Evolutionary conservation across 1,140 invertebrate species (phyloP).

Genomic region (Charaxes varanes): DNA sequence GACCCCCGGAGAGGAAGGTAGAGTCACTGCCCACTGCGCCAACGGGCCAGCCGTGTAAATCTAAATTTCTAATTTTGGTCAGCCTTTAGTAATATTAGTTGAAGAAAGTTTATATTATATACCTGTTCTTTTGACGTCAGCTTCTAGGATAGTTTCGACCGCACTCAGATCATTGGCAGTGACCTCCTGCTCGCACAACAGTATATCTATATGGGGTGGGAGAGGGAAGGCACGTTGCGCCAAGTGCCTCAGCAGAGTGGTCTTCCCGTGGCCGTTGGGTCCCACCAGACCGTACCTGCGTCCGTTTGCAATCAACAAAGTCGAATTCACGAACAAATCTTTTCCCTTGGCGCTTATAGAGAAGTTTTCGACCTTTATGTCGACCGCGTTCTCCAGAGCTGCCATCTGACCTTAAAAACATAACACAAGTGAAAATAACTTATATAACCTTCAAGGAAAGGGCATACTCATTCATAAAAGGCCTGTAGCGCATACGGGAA

Average conservation of each 20-base stretch:
- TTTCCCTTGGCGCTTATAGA: conserved; percentile 98
- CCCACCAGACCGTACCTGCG: conserved; percentile 98
- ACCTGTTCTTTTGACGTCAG: conserved; percentile 90
- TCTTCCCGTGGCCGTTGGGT: conserved; percentile 99
- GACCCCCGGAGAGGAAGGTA: too few relatives aligned
- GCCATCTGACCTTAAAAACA: conserved; percentile 81
- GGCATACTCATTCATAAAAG: too few relatives aligned
- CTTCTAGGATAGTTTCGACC: conserved; percentile 93
- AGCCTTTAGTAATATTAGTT: not conserved
- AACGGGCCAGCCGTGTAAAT: too few relatives aligned
- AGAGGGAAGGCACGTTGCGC: conserved; percentile 90
- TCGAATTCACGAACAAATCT: conserved; percentile 98
- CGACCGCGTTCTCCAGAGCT: conserved; percentile 94
- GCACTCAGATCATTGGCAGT: conserved; percentile 92
- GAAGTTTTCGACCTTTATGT: conserved; percentile 99
- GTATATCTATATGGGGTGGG: conserved; percentile 96
- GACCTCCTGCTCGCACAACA: conserved; percentile 99
- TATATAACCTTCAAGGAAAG: too few relatives aligned
- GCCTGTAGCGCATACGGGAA: too few relatives aligned
- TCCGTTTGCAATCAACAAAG: conserved; percentile 93
- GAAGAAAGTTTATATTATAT: not conserved
- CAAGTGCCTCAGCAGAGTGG: conserved; percentile 96
- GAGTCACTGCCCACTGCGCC: too few relatives aligned
- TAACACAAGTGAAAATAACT: too few relatives aligned
- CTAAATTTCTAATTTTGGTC: not conserved